These are phyloP conservation scores for Thysanoteuthis rhombus DNA, from an alignment of 2,888 invertebrate species.

Conservation along the genomic window DNA sequence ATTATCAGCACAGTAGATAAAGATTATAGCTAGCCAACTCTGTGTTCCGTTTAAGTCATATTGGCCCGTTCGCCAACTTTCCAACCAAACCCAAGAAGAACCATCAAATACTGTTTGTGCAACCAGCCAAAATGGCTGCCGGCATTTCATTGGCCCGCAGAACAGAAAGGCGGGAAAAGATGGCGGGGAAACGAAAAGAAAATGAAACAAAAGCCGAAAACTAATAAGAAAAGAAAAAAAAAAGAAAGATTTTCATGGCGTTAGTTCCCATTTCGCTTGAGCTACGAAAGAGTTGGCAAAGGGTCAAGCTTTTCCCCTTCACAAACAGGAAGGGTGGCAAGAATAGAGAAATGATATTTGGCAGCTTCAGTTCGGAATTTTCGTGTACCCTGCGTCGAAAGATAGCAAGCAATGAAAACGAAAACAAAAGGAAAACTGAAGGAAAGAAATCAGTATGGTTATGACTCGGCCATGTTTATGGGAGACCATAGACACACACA, in stretches of 20 bases:
- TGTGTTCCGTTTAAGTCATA: not conserved
- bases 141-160: not conserved
- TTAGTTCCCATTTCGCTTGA: not conserved
- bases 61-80: not conserved
- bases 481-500: not conserved
- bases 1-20: not conserved
- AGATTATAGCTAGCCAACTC: not conserved
- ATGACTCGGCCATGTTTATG: not conserved
- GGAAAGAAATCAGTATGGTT: not conserved
- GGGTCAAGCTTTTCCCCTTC: not conserved
- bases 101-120: not conserved
- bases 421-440: not conserved
- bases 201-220: not conserved
- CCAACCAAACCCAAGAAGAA: not conserved
- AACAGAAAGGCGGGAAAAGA: not conserved
- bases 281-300: conserved; percentile 12
- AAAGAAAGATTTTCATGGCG: not conserved
- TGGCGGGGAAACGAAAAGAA: not conserved
- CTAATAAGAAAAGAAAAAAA: too few relatives aligned
- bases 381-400: not conserved
- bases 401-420: not conserved
- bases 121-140: not conserved
- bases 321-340: not conserved
- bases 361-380: not conserved
- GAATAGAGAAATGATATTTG: not conserved